These are phyloP conservation scores for Lepidocyrtinus sp. DNA, from an alignment of 2,888 invertebrate species.

Conservation along the genomic window DNA sequence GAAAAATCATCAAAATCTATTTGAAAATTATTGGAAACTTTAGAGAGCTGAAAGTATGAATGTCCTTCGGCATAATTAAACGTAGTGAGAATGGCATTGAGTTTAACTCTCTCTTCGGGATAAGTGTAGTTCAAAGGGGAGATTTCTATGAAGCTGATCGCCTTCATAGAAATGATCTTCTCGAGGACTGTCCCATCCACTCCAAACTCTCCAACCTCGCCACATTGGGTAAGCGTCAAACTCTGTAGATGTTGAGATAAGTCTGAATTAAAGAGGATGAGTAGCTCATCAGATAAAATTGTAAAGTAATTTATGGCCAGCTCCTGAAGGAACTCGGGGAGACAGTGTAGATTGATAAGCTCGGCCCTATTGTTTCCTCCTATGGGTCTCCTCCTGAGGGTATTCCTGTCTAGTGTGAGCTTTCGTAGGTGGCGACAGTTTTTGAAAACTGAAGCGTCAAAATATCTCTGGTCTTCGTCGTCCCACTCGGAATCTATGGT, in stretches of 20 bases:
- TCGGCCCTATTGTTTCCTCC: slow-evolving; percentile 41
- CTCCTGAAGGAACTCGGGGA: slow-evolving; percentile 60
- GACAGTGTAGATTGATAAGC: slow-evolving; percentile 63
- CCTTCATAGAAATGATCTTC: slow-evolving; percentile 55
- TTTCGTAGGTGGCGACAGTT: slow-evolving; percentile 56
- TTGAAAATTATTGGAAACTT: slow-evolving; percentile 43
- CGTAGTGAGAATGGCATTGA: slow-evolving; percentile 63
- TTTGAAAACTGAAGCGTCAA: slow-evolving; percentile 56
- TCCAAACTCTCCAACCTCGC: slow-evolving; percentile 55
- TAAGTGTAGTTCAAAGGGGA: slow-evolving; percentile 61
- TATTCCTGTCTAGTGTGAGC: slow-evolving; percentile 64
- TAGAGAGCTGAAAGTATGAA: slow-evolving; percentile 62
- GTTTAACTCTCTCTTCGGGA: slow-evolving; percentile 53
- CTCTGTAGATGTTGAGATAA: slow-evolving; percentile 37
- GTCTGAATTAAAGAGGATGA: slow-evolving; percentile 50
- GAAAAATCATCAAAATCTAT: slow-evolving; percentile 47
- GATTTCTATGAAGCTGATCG: slow-evolving; percentile 63
- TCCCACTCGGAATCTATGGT: slow-evolving; percentile 57
- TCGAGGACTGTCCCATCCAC: slow-evolving; percentile 65
- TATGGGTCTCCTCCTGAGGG: slow-evolving; percentile 39
- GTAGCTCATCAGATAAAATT: slow-evolving; percentile 62
- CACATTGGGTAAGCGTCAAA: slow-evolving; percentile 64
- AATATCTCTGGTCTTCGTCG: slow-evolving; percentile 47
- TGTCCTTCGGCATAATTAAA: slow-evolving; percentile 63
- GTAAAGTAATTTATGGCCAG: slow-evolving; percentile 66